Base-by-base conservation (phyloP, 2,113 vertebrate genomes). In the Tenrec ecaudatus region DNA sequence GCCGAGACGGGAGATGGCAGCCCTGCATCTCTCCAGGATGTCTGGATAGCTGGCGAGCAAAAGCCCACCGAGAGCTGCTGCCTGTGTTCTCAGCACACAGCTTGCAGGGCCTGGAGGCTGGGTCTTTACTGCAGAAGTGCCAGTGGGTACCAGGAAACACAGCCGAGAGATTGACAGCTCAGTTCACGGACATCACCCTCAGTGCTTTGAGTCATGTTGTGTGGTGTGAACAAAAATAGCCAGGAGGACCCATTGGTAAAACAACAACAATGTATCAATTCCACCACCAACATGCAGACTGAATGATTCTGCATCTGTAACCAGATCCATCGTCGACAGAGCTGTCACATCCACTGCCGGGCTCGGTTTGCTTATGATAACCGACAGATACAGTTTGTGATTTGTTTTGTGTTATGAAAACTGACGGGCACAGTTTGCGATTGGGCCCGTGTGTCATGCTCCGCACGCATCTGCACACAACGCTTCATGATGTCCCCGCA, bases 131-230 rank as follows among this genome's bases (percentile, higher is more conserved):
- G 62, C 47, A 87, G 79, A 85, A 92, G 57, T 16, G 8, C 1
- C 11, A 86, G 81, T 38, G 47, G 76, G 40, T 8, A 11, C 47
- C 0, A n/a, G 95, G 86, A 96, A 97, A 89, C 15, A 47, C 78
- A 36, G 85, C 43, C 31, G 69, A 68, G 93, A 78, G 91, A 89
- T 73, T 78, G 82, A 91, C 84, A 76, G 69, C 53, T 92, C 90
- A 66, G 68, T 83, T 78, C 73, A 87, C 76, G 64, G 89, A 96
- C 71, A 93, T 90, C 88, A 71, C 75, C 84, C 90, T 95, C 29
- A 60, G 36, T 73, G 58, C 25, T 96, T 38, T 78, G 88, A 95
- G 95, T 91, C 96, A 94, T 0, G 0, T 10, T 1, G 86, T 78
- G 36, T 83, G 86, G 73, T 76, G 69, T 77, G 93, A 77, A 73